phyloP scores from a whole-genome alignment of 2,797 vertebrate species.

The Trichosurus vulpecula region DNA sequence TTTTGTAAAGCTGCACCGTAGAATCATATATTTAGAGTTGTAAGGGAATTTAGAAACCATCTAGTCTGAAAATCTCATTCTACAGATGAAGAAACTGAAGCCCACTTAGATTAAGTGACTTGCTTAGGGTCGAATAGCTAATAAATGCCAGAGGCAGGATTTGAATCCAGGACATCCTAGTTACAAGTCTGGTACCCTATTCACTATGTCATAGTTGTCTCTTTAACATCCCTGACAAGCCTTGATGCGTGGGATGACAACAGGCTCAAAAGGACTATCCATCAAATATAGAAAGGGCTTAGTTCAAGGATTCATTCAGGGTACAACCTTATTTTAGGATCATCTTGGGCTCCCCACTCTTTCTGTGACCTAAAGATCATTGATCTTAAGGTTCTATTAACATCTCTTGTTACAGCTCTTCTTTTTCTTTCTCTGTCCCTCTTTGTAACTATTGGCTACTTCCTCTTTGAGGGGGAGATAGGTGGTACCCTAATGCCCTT shows the following conservation, averaged over 20 bases:
- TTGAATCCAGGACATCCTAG: background rate
- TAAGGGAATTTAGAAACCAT: background rate
- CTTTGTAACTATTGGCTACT: background rate
- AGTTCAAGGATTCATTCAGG: background rate
- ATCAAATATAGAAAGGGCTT: background rate
- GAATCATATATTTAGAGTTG: background rate
- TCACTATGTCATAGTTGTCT: background rate
- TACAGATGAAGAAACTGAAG: background rate
- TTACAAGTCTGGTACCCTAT: background rate
- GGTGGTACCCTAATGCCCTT: background rate
- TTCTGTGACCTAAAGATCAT: background rate
- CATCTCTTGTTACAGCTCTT: background rate
- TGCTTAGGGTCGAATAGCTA: background rate
- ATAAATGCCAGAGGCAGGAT: background rate
- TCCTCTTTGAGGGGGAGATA: background rate
- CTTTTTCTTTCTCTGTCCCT: background rate
- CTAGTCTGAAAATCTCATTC: background rate
- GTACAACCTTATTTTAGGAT: background rate
- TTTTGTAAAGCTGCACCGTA: background rate
- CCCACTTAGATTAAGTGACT: background rate
- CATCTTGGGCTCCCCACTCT: background rate
- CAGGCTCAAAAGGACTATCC: background rate
- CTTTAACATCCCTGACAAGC: background rate
- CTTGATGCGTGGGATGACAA: background rate
- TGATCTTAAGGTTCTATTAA: background rate